These are phyloP conservation scores for Alloplasta piceator DNA, from an alignment of 2,888 invertebrate genomes.

Conservation along the genomic window DNA sequence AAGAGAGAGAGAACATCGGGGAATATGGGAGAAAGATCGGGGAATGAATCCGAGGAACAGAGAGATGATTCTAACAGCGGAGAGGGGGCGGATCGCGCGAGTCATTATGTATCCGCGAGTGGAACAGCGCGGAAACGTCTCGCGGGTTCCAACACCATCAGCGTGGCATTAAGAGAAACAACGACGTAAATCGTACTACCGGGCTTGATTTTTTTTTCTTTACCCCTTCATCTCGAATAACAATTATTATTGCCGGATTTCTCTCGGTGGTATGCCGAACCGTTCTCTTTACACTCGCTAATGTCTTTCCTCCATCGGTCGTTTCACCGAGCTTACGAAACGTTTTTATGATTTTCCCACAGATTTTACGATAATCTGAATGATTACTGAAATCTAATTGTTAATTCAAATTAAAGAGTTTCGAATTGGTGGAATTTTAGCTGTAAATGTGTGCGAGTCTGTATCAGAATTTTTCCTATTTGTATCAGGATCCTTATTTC, in stretches of 20 bases:
- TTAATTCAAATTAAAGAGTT: neutral
- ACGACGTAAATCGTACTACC: constrained; percentile 50
- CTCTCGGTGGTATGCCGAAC: constrained; percentile 44
- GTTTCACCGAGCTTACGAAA: constrained; percentile 19
- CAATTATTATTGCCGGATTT: constrained; percentile 64
- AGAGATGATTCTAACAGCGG: constrained; percentile 33
- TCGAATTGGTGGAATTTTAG: neutral
- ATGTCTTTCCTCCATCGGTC: constrained; percentile 12
- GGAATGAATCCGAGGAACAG: constrained; percentile 35
- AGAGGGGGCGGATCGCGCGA: constrained; percentile 54
- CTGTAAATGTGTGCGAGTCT: neutral
- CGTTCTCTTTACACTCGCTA: constrained; percentile 1
- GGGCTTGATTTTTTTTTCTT: constrained; percentile 45
- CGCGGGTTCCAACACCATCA: constrained; percentile 48
- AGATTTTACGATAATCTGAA: constrained; percentile 6
- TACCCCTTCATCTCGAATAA: constrained; percentile 40
- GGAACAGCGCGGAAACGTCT: constrained; percentile 57
- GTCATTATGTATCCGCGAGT: constrained; percentile 63
- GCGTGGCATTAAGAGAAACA: constrained; percentile 42
- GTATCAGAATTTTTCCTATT: neutral
- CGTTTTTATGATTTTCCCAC: constrained; percentile 38
- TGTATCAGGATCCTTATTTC: too few species aligned
- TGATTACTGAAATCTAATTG: neutral
- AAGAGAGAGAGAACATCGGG: constrained; percentile 13
- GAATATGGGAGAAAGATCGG: constrained; percentile 11